phyloP scores from a whole-genome alignment of 2,797 vertebrate species.

The Pseudochirops cupreus region DNA sequence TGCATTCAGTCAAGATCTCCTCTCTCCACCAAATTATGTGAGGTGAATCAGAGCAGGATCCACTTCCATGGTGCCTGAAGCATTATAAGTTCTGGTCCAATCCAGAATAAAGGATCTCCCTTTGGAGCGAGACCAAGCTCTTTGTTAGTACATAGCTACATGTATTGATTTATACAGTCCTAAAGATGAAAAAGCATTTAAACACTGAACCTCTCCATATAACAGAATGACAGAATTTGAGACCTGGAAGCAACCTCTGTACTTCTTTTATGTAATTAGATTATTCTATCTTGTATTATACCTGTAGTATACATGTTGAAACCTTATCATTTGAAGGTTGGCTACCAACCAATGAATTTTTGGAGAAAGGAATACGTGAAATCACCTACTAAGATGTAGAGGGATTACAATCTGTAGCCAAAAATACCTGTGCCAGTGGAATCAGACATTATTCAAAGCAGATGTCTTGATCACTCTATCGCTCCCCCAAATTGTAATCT shows the following conservation, averaged over 20 bases:
- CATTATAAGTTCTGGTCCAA: not conserved
- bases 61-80: not conserved
- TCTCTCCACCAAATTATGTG: not conserved
- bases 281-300: not conserved
- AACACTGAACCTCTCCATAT: not conserved
- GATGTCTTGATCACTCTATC: not conserved
- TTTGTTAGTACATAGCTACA: not conserved
- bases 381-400: not conserved
- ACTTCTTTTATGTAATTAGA: not conserved
- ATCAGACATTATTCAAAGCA: not conserved
- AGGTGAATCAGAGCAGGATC: not conserved
- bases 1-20: not conserved
- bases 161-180: not conserved
- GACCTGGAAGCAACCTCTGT: not conserved
- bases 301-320: not conserved
- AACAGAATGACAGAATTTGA: not conserved
- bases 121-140: not conserved
- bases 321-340: not conserved
- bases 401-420: not conserved
- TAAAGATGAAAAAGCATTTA: not conserved
- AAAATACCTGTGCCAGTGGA: not conserved
- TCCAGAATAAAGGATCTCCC: not conserved
- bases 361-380: not conserved
- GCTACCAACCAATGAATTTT: not conserved
- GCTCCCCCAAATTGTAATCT: not conserved